phyloP scores from a whole-genome alignment of 2,888 invertebrate genomes.

The Pristionchus fissidentatus region DNA sequence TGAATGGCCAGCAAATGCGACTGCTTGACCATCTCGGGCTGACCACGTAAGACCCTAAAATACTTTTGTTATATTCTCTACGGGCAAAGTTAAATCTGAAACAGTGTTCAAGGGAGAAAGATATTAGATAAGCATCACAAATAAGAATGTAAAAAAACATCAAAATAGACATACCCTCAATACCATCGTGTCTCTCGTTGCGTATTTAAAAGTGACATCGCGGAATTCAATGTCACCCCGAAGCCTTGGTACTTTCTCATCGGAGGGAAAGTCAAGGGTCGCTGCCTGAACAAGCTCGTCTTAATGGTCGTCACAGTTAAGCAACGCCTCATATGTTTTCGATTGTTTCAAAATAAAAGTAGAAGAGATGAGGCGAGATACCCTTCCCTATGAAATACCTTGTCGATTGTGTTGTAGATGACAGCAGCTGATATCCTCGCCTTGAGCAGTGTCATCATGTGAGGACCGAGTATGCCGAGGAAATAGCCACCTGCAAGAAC shows the following conservation, averaged over 20 bases:
- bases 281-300: not conserved
- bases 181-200: not conserved
- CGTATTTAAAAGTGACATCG: conserved; percentile 40
- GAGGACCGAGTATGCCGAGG: conserved; percentile 24
- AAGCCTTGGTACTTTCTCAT: not conserved
- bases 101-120: not conserved
- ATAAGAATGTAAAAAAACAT: not conserved
- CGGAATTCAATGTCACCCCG: conserved; percentile 3
- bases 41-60: conserved; percentile 25
- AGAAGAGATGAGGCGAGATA: not conserved
- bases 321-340: too few species aligned
- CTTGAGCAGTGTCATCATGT: conserved; percentile 42
- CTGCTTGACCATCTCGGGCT: not conserved
- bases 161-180: conserved; percentile 1
- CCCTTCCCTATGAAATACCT: not conserved
- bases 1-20: conserved; percentile 37
- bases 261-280: not conserved
- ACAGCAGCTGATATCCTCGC: not conserved
- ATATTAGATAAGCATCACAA: not conserved
- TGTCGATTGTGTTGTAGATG: conserved; percentile 43
- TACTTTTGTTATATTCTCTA: not conserved
- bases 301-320: too few species aligned
- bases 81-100: not conserved
- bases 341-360: not conserved
- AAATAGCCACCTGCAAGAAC: not conserved